A percentile compares a stretch with the other conserved stretches of the same genome.
phyloP scores from a whole-genome alignment of 2,113 vertebrate species.

The Odocoileus virginianus region DNA sequence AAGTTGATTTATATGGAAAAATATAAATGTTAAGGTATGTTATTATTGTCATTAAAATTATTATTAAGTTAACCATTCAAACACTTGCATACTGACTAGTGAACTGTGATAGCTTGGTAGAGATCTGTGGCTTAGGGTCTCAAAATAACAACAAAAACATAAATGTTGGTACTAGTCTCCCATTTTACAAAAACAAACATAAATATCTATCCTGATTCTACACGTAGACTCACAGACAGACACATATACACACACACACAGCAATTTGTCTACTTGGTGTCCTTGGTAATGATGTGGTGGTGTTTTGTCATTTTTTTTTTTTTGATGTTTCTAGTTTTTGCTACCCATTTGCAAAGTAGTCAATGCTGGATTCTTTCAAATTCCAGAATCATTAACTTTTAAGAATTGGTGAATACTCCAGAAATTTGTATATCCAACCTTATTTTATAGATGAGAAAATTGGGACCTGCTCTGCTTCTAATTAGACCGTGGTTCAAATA shows the following conservation, averaged over 20 bases:
- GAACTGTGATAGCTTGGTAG: background rate
- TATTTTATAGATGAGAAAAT: background rate
- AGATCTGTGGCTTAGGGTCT: background rate
- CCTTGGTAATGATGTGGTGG: background rate
- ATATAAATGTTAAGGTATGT: background rate
- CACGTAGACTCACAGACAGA: background rate
- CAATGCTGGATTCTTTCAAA: background rate
- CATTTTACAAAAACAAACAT: background rate
- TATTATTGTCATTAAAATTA: background rate
- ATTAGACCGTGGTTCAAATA: background rate
- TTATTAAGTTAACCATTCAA: background rate
- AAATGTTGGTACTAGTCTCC: background rate
- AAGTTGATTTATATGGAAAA: background rate
- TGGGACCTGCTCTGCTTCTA: background rate
- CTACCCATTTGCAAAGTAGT: background rate
- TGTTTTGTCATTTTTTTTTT: background rate
- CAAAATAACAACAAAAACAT: slow-evolving; percentile 11
- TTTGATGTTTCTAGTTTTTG: background rate
- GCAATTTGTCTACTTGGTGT: background rate
- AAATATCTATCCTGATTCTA: background rate
- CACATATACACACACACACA: background rate
- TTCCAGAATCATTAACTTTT: background rate
- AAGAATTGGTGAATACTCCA: background rate
- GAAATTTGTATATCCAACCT: background rate
- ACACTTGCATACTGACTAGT: background rate